phyloP scores from a whole-genome alignment of 2,797 vertebrate species.

The Pipistrellus pygmaeus region DNA sequence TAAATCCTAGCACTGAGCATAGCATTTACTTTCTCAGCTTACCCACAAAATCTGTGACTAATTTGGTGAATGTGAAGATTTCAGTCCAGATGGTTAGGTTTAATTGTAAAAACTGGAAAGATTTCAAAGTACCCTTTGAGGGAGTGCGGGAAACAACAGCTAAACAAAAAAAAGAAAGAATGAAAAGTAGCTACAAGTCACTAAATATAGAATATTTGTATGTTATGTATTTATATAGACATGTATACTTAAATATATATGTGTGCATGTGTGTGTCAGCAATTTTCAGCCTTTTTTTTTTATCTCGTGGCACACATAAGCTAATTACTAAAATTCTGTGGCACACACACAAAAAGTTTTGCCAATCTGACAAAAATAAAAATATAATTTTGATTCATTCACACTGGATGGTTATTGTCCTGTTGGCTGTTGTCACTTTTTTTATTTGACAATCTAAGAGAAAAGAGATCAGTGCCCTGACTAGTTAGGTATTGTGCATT shows the following conservation, averaged over 20 bases:
- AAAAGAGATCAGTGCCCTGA: neutral
- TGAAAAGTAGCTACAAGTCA: conserved; percentile 69
- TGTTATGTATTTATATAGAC: conserved; percentile 49
- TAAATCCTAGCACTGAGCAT: conserved; percentile 68
- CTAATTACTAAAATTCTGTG: neutral
- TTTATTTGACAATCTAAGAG: neutral
- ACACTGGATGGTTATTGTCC: neutral
- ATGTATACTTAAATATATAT: neutral
- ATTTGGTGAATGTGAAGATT: conserved; percentile 79
- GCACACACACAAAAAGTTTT: neutral
- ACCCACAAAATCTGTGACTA: conserved; percentile 81
- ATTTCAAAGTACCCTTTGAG: conserved; percentile 76
- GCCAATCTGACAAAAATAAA: neutral
- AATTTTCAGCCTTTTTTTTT: neutral
- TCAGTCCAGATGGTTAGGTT: conserved; percentile 84
- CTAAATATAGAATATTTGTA: conserved; percentile 74
- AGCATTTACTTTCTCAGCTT: conserved; percentile 84
- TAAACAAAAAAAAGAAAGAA: conserved; percentile 64
- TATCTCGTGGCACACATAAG: neutral
- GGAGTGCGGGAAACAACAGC: conserved; percentile 72
- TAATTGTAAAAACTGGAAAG: conserved; percentile 79
- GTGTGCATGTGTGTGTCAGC: neutral
- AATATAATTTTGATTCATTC: neutral
- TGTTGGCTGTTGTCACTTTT: neutral
- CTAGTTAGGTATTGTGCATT: neutral